These are phyloP conservation scores for Ypsolopha scabrella DNA, from an alignment of 2,888 invertebrate species.

Conservation along the genomic window DNA sequence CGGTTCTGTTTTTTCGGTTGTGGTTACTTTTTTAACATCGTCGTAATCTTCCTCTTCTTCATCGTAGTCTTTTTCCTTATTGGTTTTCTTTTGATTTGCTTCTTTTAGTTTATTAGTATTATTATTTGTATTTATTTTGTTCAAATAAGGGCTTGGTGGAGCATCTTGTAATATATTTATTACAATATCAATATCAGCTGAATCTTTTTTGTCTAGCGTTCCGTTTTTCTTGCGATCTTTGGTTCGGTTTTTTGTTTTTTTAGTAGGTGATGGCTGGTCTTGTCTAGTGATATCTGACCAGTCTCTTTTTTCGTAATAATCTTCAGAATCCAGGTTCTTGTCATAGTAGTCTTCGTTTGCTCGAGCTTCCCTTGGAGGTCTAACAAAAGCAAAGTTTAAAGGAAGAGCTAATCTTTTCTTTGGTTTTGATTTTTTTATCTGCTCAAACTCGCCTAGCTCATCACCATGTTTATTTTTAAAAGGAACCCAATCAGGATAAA, in stretches of 20 bases:
- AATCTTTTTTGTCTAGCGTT: slow-evolving; percentile 21
- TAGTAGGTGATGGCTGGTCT: background rate
- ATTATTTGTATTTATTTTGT: background rate
- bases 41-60: background rate
- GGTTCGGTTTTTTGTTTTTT: background rate
- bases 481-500: slow-evolving; percentile 61
- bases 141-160: too few relatives aligned
- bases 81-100: background rate
- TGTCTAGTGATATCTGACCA: slow-evolving; percentile 39
- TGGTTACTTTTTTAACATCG: background rate
- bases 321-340: slow-evolving; percentile 39
- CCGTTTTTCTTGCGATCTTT: slow-evolving; percentile 6
- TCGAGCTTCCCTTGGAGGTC: slow-evolving; percentile 14
- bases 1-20: background rate
- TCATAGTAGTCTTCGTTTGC: slow-evolving; percentile 39
- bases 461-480: slow-evolving; percentile 55
- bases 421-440: slow-evolving; percentile 36
- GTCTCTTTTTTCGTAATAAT: slow-evolving; percentile 52
- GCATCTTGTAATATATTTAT: slow-evolving; percentile 15
- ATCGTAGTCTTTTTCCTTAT: slow-evolving; percentile 2
- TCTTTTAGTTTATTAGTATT: slow-evolving; percentile 15
- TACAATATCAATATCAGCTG: slow-evolving; percentile 50
- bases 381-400: slow-evolving; percentile 43
- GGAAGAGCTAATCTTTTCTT: slow-evolving; percentile 48
- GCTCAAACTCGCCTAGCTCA: slow-evolving; percentile 45